phyloP scores from a whole-genome alignment of 2,888 invertebrate species.

The Amphipyra tragopoginis region DNA sequence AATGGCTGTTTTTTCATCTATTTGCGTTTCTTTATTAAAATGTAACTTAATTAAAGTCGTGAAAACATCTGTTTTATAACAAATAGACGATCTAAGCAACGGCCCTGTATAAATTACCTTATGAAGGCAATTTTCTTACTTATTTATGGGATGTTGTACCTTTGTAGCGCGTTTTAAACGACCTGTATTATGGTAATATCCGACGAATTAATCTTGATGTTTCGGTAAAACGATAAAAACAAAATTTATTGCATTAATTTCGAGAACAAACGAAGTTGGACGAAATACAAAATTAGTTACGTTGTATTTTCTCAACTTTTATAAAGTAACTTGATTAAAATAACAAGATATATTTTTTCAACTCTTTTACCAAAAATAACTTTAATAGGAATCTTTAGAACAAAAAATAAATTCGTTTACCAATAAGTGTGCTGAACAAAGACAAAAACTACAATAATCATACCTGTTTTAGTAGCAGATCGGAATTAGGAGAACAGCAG shows the following conservation, averaged over 20 bases:
- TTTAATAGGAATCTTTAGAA: slow-evolving; percentile 15
- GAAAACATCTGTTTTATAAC: slow-evolving; percentile 48
- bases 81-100: slow-evolving; percentile 42
- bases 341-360: slow-evolving; percentile 32
- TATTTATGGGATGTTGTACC: slow-evolving; percentile 66
- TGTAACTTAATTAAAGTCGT: slow-evolving; percentile 46
- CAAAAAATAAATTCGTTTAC: slow-evolving; percentile 3
- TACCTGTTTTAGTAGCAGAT: slow-evolving; percentile 97
- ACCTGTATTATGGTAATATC: slow-evolving; percentile 62
- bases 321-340: slow-evolving; percentile 41
- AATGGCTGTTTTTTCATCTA: background rate
- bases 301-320: slow-evolving; percentile 33
- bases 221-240: slow-evolving; percentile 60
- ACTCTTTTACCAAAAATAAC: slow-evolving; percentile 18
- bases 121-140: slow-evolving; percentile 69
- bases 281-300: slow-evolving; percentile 46
- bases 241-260: slow-evolving; percentile 61
- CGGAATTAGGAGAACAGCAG: slow-evolving; percentile 97
- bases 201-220: slow-evolving; percentile 60
- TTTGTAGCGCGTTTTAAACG: slow-evolving; percentile 55
- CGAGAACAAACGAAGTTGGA: slow-evolving; percentile 47
- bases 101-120: slow-evolving; percentile 68
- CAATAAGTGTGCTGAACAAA: background rate
- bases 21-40: slow-evolving; percentile 23
- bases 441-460: slow-evolving; percentile 42